phyloP scores from a whole-genome alignment of 2,797 vertebrate genomes.

The Betta splendens region DNA sequence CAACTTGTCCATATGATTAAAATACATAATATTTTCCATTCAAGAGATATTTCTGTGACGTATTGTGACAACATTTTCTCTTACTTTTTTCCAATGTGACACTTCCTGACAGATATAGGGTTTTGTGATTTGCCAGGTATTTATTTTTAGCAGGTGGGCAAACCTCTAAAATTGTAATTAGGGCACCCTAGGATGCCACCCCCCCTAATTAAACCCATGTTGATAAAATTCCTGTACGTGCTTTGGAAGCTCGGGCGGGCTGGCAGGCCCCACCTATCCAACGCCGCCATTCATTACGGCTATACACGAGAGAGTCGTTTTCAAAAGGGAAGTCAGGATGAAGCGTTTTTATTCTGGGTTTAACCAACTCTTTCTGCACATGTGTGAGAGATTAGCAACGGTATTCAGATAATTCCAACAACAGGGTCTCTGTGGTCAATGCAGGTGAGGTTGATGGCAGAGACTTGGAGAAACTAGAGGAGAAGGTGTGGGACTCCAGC shows the following conservation, averaged over 20 bases:
- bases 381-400: neutral
- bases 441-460: slow-evolving; percentile 91
- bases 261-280: slow-evolving; percentile 33
- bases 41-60: slow-evolving; percentile 6
- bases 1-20: neutral
- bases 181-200: slow-evolving; percentile 31
- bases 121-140: slow-evolving; percentile 38
- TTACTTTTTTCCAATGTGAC: slow-evolving; percentile 28
- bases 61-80: slow-evolving; percentile 19
- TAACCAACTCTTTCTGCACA: neutral
- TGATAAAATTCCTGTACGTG: slow-evolving; percentile 57
- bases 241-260: slow-evolving; percentile 32
- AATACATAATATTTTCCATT: slow-evolving; percentile 7
- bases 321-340: neutral
- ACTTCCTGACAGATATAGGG: slow-evolving; percentile 36
- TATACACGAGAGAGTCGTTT: slow-evolving; percentile 9
- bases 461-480: slow-evolving; percentile 93
- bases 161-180: slow-evolving; percentile 55
- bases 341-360: slow-evolving; percentile 17
- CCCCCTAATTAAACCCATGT: slow-evolving; percentile 57
- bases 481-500: slow-evolving; percentile 94
- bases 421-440: slow-evolving; percentile 22
- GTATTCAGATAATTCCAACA: neutral
- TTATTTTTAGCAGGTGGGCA: slow-evolving; percentile 59
- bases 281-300: slow-evolving; percentile 44